phyloP scores from a whole-genome alignment of 2,113 vertebrate genomes.

The Dipodomys spectabilis region DNA sequence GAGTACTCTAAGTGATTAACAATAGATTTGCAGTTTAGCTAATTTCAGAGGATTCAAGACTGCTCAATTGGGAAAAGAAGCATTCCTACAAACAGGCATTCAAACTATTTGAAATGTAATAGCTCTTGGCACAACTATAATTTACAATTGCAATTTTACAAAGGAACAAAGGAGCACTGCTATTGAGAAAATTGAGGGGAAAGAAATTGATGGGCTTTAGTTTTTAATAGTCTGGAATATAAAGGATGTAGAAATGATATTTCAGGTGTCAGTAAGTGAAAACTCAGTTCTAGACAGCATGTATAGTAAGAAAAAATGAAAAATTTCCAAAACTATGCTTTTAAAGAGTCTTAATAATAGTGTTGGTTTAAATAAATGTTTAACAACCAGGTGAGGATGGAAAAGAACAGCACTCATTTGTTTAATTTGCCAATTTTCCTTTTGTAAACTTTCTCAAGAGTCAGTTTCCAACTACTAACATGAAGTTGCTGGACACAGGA shows the following conservation, averaged over 20 bases:
- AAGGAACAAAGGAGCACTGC: not conserved
- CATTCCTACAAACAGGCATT: not conserved
- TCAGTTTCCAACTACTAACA: not conserved
- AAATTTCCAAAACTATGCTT: not conserved
- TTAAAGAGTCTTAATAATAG: not conserved
- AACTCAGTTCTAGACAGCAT: not conserved
- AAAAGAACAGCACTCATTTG: not conserved
- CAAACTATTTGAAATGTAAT: not conserved
- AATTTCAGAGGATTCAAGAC: not conserved
- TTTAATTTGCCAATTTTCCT: not conserved
- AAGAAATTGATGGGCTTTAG: not conserved
- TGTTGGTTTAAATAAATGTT: not conserved
- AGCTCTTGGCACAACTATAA: not conserved
- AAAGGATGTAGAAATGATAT: not conserved
- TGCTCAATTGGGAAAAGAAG: not conserved
- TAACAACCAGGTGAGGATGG: not conserved
- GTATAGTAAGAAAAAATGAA: not conserved
- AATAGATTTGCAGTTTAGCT: not conserved
- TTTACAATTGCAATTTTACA: constrained; percentile 1
- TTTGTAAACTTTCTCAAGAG: not conserved
- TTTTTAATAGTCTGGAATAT: not conserved
- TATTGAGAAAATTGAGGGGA: not conserved
- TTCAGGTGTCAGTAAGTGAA: constrained; percentile 29
- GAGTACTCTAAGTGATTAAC: not conserved
- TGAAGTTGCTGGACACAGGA: not conserved